Evolutionary conservation across 2,797 vertebrate genomes (phyloP), one percentile per base, ranked within the genome.

Genomic region (Eleutherodactylus coqui): DNA sequence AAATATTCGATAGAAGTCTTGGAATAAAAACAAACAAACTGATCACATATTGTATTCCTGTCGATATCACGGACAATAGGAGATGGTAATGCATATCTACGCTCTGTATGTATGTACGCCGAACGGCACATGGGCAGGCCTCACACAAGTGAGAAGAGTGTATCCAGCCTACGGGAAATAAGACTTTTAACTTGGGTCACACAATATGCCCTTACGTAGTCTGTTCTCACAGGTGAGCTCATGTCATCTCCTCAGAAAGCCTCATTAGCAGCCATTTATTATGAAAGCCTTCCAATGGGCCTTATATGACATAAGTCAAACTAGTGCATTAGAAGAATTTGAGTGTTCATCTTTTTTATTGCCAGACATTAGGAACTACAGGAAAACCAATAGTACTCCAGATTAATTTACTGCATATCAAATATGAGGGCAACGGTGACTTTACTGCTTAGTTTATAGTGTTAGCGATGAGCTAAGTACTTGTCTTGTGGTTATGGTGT

Each of bases 311-410:
- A 55, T 51, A 76, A 76, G 29, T 29, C 73, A 51, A 19, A 47
- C n/a, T 32, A 75, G 45, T 16, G 21, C 36, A 36, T 45, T 8
- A 76, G 27, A 32, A 32, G 53, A 51, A 51, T 51, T 47, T 27
- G 10, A 47, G 72, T 47, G 43, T n/a, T 29, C 21, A 72, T 72
- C 36, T 72, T 27, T 19, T 64, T 79, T 19, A 81, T 36, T 49
- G 79, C 79, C 45, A n/a, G 5, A 34, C 62, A 81, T 67, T 53
- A 53, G 14, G 51, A 70, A 29, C 60, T 70, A 72, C 34, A 82
- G 24, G 21, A 82, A 72, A 72, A 27, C 79, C 64, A 32, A 80
- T 29, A 29, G 38, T 45, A 49, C 38, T 82, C 49, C 32, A 55
- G 41, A 29, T n/a, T 72, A 51, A 82, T 73, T 51, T 43, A 58